phyloP scores from a whole-genome alignment of 2,888 invertebrate species.

The Steinernema hermaphroditum region DNA sequence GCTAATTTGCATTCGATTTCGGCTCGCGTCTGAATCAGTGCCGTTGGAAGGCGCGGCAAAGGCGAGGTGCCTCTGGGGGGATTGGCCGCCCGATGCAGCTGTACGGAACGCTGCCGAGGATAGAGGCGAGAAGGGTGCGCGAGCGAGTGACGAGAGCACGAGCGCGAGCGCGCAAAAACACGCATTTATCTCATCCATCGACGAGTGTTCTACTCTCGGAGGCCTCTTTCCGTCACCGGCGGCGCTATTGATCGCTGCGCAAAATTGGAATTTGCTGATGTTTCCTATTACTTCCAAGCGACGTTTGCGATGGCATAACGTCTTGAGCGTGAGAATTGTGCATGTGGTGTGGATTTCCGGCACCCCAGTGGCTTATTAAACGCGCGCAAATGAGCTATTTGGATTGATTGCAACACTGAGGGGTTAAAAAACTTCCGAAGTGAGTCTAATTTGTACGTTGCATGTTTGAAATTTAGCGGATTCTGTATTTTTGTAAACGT shows the following conservation, averaged over 20 bases:
- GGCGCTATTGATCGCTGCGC: neutral
- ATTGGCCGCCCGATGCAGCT: neutral
- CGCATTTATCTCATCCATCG: slow-evolving; percentile 25
- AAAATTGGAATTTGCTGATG: neutral
- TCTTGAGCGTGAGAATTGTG: too few species aligned
- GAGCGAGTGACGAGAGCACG: neutral
- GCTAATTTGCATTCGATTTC: slow-evolving; percentile 30
- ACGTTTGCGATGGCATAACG: too few species aligned
- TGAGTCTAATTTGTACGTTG: too few species aligned
- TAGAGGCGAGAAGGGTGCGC: neutral
- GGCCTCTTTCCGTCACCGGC: neutral
- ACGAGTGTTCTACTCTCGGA: slow-evolving; percentile 10
- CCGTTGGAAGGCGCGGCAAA: neutral
- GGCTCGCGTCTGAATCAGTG: slow-evolving; percentile 12
- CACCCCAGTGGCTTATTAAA: too few species aligned
- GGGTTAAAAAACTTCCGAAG: too few species aligned
- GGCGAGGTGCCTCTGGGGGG: neutral
- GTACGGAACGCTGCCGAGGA: neutral
- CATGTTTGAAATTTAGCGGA: too few species aligned
- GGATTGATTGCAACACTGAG: too few species aligned
- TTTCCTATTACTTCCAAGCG: neutral
- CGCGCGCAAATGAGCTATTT: too few species aligned
- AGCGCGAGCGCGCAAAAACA: slow-evolving; percentile 25
- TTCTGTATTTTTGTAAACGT: too few species aligned
- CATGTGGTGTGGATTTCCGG: too few species aligned